Percentiles rank a stretch among this genome's conserved stretches.
phyloP scores from a whole-genome alignment of 2,797 vertebrate species.

The Hypotaenidia okinawae region DNA sequence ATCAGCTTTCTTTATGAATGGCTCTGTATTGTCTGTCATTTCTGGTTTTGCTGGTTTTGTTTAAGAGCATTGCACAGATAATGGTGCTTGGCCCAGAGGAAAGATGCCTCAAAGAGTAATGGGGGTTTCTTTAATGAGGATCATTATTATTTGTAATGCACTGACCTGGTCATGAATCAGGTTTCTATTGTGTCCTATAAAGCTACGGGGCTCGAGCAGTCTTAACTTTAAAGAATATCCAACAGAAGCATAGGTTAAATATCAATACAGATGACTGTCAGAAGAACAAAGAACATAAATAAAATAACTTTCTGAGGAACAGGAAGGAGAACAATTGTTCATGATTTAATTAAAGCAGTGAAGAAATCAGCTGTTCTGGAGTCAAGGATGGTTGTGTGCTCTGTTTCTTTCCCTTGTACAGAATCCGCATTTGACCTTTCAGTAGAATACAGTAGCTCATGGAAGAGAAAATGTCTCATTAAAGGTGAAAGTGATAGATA shows the following conservation, averaged over 20 bases:
- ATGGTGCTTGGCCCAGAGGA: slow-evolving; percentile 3
- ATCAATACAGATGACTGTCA: neutral
- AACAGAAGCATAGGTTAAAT: neutral
- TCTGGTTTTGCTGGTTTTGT: slow-evolving; percentile 10
- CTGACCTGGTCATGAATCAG: slow-evolving; percentile 16
- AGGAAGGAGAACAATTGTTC: neutral
- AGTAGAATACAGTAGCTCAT: slow-evolving; percentile 24
- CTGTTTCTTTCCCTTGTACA: neutral
- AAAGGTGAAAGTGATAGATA: slow-evolving; percentile 74
- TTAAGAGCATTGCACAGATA: neutral
- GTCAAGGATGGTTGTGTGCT: neutral
- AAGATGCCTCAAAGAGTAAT: neutral
- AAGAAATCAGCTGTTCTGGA: neutral
- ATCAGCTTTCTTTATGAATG: neutral
- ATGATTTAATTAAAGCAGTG: slow-evolving; percentile 3
- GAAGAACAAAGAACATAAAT: neutral
- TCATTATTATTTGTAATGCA: slow-evolving; percentile 41
- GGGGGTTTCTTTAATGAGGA: slow-evolving; percentile 31
- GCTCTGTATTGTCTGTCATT: neutral
- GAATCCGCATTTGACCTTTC: slow-evolving; percentile 60
- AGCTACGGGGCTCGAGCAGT: neutral
- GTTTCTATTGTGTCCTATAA: neutral
- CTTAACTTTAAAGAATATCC: neutral
- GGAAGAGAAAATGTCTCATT: slow-evolving; percentile 71
- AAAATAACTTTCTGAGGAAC: neutral